A percentile compares a stretch with the other conserved stretches of the same genome.
These are phyloP conservation scores for Calypte anna DNA, from an alignment of 2,113 vertebrate genomes.

Conservation along the genomic window DNA sequence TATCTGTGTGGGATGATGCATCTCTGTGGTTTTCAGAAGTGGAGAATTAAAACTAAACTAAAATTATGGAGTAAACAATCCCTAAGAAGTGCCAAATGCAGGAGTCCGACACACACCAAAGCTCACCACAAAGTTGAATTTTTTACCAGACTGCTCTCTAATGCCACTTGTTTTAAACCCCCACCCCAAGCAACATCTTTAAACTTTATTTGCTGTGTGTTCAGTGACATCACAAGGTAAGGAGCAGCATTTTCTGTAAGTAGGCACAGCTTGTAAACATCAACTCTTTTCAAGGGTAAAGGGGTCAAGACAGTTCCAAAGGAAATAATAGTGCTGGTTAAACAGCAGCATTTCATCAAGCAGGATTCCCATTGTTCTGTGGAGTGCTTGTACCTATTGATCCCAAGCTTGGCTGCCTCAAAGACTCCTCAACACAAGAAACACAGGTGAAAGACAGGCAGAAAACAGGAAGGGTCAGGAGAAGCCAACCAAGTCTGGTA, in stretches of 20 bases:
- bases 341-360: constrained; percentile 59
- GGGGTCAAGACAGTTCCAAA: constrained; percentile 6
- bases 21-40: background rate
- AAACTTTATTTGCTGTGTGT: background rate
- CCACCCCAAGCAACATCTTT: background rate
- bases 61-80: background rate
- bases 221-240: constrained; percentile 1
- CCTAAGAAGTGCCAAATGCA: accelerated
- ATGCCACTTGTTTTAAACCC: background rate
- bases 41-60: background rate
- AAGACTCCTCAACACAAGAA: constrained; percentile 5
- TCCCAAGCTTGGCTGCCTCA: constrained; percentile 52
- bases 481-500: constrained; percentile 71
- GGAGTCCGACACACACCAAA: background rate
- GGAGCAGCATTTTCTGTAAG: background rate
- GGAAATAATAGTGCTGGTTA: constrained; percentile 4
- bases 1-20: background rate
- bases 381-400: constrained; percentile 67
- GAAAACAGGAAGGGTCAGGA: constrained; percentile 61
- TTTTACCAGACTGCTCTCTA: background rate
- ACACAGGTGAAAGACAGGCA: constrained; percentile 78
- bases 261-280: background rate
- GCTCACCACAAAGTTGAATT: background rate
- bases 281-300: background rate
- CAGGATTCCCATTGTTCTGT: constrained; percentile 9